A percentile compares a stretch with the other conserved stretches of the same genome.
phyloP scores from a whole-genome alignment of 1,140 invertebrate genomes.

The Plutomurus gul region DNA sequence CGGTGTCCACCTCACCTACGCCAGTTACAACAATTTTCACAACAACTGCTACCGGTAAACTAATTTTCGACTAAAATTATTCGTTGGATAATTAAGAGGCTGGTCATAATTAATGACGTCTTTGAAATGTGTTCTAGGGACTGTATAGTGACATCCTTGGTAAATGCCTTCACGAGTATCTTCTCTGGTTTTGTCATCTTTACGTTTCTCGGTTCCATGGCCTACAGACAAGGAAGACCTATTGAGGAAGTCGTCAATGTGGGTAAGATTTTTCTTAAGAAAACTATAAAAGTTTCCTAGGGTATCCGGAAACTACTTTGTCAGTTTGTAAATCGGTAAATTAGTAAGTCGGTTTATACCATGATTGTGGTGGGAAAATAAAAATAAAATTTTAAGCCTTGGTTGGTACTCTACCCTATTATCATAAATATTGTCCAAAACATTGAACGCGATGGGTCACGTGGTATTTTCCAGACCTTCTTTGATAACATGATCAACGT shows the following conservation, averaged over 20 bases:
- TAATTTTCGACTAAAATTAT: not conserved
- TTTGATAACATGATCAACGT: no score
- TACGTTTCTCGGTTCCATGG: constrained; percentile 90
- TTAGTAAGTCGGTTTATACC: no score
- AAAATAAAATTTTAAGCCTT: no score
- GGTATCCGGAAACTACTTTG: not conserved
- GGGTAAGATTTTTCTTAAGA: constrained; percentile 61
- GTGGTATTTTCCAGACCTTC: no score
- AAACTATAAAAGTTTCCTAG: not conserved
- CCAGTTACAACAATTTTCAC: constrained; percentile 85
- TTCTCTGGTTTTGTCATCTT: constrained; percentile 94
- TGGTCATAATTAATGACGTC: not conserved
- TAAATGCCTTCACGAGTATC: constrained; percentile 87
- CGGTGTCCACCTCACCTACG: constrained; percentile 85
- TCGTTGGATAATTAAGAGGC: no score
- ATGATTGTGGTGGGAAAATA: not conserved
- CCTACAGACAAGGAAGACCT: constrained; percentile 75
- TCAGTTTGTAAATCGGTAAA: no score
- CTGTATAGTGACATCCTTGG: constrained; percentile 70
- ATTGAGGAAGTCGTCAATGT: constrained; percentile 86
- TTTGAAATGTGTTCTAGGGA: constrained; percentile 62
- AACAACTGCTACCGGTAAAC: constrained; percentile 79
- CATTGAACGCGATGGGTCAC: no score
- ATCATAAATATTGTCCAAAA: no score
- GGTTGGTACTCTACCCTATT: no score